Percentiles rank a stretch among this genome's conserved stretches.
Evolutionary conservation across 2,797 vertebrate species (phyloP).

Genomic region (Leucoraja ocellata): DNA sequence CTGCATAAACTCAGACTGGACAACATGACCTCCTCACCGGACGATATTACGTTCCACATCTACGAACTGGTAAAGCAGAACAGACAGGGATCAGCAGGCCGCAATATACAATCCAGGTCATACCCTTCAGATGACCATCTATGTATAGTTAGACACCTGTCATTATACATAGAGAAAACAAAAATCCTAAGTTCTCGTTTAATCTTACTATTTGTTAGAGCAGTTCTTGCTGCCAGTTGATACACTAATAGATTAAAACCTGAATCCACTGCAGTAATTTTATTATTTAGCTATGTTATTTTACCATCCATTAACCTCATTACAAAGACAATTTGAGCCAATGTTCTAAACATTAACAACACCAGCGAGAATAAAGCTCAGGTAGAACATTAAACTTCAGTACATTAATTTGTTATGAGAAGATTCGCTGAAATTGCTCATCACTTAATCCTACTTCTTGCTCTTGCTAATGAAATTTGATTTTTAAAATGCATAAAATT

Average conservation of each 20-base stretch:
- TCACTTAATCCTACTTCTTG: not conserved
- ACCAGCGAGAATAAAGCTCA: not conserved
- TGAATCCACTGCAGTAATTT: not conserved
- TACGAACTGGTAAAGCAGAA: too few relatives aligned
- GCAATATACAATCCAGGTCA: too few relatives aligned
- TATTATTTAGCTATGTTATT: not conserved
- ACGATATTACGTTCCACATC: too few relatives aligned
- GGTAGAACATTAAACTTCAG: not conserved
- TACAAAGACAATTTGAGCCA: not conserved
- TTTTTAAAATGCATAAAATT: not conserved
- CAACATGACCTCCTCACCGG: too few relatives aligned
- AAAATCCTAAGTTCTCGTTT: too few relatives aligned
- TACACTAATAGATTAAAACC: not conserved
- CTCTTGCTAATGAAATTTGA: slow-evolving; percentile 4
- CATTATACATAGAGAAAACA: too few relatives aligned
- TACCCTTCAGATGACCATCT: too few relatives aligned
- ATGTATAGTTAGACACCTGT: too few relatives aligned
- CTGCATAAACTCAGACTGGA: too few relatives aligned
- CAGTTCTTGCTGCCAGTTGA: not conserved
- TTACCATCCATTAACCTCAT: slow-evolving; percentile 3
- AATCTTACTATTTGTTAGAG: not conserved
- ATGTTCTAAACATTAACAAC: not conserved
- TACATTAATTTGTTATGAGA: slow-evolving; percentile 12
- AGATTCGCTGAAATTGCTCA: not conserved
- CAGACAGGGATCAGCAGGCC: too few relatives aligned